These are phyloP conservation scores for Brotula barbata DNA, from an alignment of 2,797 vertebrate genomes.

Conservation along the genomic window DNA sequence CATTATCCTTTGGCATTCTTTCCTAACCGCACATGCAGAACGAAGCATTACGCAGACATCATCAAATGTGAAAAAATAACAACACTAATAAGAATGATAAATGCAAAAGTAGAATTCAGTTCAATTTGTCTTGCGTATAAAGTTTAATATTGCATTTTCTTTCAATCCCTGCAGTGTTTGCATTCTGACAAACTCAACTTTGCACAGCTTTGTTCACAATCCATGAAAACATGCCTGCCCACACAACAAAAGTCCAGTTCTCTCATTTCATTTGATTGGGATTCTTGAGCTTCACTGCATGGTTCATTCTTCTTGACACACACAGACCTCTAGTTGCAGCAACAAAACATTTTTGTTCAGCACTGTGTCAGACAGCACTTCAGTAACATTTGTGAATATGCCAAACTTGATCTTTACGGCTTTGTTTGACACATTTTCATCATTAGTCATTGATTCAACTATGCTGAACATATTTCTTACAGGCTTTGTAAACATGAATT, in stretches of 20 bases:
- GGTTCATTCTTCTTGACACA: not conserved
- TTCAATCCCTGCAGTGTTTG: too few relatives aligned
- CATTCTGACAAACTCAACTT: too few relatives aligned
- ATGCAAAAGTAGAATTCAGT: too few relatives aligned
- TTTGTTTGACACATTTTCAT: slow-evolving; percentile 52
- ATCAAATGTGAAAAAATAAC: too few relatives aligned
- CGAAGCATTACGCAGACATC: not conserved
- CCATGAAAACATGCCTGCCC: too few relatives aligned
- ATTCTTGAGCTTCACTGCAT: not conserved
- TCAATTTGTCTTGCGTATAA: too few relatives aligned
- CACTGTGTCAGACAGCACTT: not conserved
- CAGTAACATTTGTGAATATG: slow-evolving; percentile 3
- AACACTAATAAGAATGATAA: too few relatives aligned
- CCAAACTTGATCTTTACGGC: slow-evolving; percentile 5
- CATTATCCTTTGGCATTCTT: not conserved
- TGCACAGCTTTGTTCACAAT: too few relatives aligned
- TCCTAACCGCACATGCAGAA: not conserved
- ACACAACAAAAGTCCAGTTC: not conserved
- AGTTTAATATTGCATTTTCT: too few relatives aligned
- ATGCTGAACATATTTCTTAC: slow-evolving; percentile 56
- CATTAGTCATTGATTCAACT: slow-evolving; percentile 43
- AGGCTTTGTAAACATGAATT: slow-evolving; percentile 67
- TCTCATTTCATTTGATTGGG: not conserved
- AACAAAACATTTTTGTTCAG: not conserved
- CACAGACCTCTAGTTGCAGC: not conserved